Evolutionary conservation across 2,888 invertebrate species (phyloP).

Genomic region (Nymphalis c-album): DNA sequence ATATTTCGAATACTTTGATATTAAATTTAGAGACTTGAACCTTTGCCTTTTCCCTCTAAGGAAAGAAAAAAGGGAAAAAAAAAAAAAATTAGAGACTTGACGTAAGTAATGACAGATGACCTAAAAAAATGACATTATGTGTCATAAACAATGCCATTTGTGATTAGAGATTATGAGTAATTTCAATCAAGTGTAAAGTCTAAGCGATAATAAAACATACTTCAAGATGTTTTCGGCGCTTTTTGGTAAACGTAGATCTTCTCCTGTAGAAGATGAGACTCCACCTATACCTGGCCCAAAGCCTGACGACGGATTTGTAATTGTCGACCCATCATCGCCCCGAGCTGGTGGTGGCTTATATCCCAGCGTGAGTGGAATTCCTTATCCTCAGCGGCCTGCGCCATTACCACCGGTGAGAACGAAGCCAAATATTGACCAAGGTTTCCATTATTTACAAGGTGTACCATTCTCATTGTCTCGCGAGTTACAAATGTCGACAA

Average conservation of each 20-base stretch:
- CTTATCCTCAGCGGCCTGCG: constrained; percentile 59
- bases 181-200: neutral
- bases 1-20: no score
- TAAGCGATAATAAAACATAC: neutral
- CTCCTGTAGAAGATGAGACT: constrained; percentile 71
- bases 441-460: constrained; percentile 77
- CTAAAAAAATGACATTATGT: constrained; percentile 3
- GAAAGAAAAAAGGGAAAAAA: no score
- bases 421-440: constrained; percentile 49
- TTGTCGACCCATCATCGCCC: constrained; percentile 60
- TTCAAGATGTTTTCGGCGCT: constrained; percentile 71
- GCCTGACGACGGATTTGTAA: constrained; percentile 68
- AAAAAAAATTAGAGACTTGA: no score
- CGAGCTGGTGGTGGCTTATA: constrained; percentile 59
- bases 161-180: neutral
- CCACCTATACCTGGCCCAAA: constrained; percentile 73
- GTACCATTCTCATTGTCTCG: constrained; percentile 80
- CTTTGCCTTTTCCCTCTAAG: no score
- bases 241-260: constrained; percentile 73
- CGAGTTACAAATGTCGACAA: constrained; percentile 69
- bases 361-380: constrained; percentile 58
- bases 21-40: no score
- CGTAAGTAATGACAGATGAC: no score
- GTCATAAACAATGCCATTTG: neutral
- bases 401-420: constrained; percentile 56